Base-by-base conservation (phyloP, 1,140 invertebrate species). In the Potamilus streckersoni region DNA sequence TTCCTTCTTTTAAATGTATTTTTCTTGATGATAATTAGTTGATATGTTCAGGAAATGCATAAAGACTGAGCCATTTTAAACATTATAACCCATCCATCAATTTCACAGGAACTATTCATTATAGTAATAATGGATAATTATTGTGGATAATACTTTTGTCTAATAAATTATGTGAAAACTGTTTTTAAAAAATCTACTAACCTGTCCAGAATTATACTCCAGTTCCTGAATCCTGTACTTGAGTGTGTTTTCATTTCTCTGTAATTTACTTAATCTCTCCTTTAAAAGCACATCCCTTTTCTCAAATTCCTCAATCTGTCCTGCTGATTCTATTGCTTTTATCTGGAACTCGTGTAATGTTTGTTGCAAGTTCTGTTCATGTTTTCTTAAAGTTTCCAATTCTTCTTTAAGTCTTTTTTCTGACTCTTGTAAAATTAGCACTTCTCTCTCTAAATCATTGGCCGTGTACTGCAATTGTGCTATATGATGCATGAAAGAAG, bases 191-290 rank as follows among this genome's bases (percentile, higher is more conserved):
- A 20, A 64, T 8, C 38, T 31, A 61, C 74, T 62, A 70, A 86
- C 85, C 83, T 85, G 80, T 55, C 73, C 78, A 69, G 73, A 78
- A 20, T 78, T 66, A 57, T 57, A 78, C 71, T 86, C 85, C 20
- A 88, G 76, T 76, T 88, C 82, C 59, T 84, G 82, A 11, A 88
- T 68, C 38, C 82, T 76, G 38, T 78, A 83, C 74, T 83, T 85
- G 19, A 88, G 69, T 23, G 79, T 82, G 74, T 83, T 85, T 70
- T 86, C 85, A 79, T 73, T 86, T 15, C 83, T 69, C 78, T 86
- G 83, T 23, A 87, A 62, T 59, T 80, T 80, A 31, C 75, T 82
- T 15, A 87, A 62, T 60, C 81, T 82, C 63, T 87, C 86, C 69
- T 83, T 86, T 57, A 84, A 66, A 19, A 83, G 68, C 14, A 78